Evolutionary conservation across 2,797 vertebrate genomes (phyloP).

Genomic region (Malurus splendens): DNA sequence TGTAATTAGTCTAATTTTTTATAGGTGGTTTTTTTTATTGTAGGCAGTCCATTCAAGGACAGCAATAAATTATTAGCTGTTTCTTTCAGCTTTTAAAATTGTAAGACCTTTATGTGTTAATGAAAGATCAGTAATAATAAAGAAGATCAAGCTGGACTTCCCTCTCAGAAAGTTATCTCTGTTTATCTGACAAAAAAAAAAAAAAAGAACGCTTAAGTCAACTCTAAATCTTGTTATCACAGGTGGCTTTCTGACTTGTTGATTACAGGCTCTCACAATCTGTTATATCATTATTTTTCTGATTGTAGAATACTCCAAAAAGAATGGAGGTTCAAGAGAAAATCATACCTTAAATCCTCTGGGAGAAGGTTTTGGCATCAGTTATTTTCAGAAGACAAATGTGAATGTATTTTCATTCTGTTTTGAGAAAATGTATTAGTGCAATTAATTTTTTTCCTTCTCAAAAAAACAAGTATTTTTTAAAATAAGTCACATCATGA

Average conservation of each 20-base stretch:
- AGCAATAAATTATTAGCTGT: background rate
- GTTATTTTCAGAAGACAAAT: background rate
- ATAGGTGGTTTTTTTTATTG: background rate
- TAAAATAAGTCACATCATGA: background rate
- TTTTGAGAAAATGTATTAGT: background rate
- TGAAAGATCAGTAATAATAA: background rate
- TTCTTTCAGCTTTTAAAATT: background rate
- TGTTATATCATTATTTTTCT: background rate
- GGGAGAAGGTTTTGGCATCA: background rate
- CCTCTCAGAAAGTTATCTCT: background rate
- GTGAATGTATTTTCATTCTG: background rate
- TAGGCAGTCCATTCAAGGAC: background rate
- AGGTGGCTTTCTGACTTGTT: background rate
- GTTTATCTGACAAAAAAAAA: background rate
- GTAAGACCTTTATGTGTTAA: background rate
- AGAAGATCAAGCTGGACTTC: background rate
- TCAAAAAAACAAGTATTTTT: rapidly evolving
- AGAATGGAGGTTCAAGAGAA: background rate
- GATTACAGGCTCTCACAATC: background rate
- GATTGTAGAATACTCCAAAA: background rate
- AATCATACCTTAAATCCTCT: background rate
- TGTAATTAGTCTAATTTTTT: background rate
- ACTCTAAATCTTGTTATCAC: background rate
- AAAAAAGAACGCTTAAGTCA: background rate
- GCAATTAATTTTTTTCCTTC: background rate